Conservation (phyloP, 2,797 vertebrate species). For the Labeo calbasu region DNA sequence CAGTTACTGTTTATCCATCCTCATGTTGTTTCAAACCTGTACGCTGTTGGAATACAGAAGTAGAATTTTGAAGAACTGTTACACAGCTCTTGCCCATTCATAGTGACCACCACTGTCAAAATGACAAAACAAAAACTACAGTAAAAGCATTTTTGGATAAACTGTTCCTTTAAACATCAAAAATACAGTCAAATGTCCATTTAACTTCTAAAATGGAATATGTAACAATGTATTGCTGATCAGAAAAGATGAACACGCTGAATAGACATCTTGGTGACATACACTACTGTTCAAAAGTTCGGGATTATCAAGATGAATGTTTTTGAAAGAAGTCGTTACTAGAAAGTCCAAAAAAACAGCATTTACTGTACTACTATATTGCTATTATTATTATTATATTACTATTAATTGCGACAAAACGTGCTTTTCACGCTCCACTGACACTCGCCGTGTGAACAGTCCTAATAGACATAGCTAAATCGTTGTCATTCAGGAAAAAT, state of each 20-base stretch:
- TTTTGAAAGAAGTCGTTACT: background rate
- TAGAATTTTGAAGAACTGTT: background rate
- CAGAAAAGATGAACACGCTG: background rate
- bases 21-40: background rate
- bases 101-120: background rate
- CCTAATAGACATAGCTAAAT: too few species aligned
- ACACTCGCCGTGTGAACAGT: too few species aligned
- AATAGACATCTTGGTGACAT: background rate
- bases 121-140: background rate
- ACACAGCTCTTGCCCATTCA: background rate
- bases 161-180: background rate
- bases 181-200: background rate
- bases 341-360: background rate
- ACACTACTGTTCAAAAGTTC: too few species aligned
- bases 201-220: background rate
- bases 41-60: background rate
- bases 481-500: too few species aligned
- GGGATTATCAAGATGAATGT: background rate
- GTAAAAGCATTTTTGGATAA: background rate
- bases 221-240: background rate
- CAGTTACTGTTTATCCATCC: background rate
- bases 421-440: too few species aligned
- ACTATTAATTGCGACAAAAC: too few species aligned
- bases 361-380: too few species aligned
- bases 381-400: too few species aligned